These are phyloP conservation scores for Spheniscus humboldti DNA, from an alignment of 2,797 vertebrate species.

Conservation along the genomic window DNA sequence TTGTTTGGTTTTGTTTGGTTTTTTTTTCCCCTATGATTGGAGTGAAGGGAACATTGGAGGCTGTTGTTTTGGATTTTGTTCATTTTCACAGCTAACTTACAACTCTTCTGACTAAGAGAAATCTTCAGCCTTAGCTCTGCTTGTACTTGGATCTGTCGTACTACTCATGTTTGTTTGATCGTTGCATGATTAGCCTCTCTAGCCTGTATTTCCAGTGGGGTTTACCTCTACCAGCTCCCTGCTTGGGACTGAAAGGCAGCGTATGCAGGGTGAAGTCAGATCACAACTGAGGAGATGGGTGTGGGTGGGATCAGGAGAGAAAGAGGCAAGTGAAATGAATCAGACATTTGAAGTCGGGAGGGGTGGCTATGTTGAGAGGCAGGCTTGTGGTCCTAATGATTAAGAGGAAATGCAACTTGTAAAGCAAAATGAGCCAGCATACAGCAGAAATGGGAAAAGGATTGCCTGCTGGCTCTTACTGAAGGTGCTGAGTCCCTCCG, in stretches of 20 bases:
- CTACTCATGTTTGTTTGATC: rapidly evolving
- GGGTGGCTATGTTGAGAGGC: neutral
- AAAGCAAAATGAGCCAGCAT: neutral
- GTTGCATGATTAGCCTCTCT: neutral
- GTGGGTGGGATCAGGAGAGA: neutral
- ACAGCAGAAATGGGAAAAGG: neutral
- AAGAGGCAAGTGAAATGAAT: neutral
- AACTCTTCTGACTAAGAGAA: neutral
- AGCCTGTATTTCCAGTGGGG: neutral
- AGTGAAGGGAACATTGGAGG: neutral
- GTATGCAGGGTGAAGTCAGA: neutral
- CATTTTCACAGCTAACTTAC: neutral
- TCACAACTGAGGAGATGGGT: neutral
- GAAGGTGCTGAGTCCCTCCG: neutral
- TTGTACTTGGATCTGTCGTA: neutral
- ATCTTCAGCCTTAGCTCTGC: neutral
- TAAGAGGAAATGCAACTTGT: too few species aligned
- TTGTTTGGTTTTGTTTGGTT: too few species aligned
- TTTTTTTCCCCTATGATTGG: too few species aligned
- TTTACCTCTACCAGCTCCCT: neutral
- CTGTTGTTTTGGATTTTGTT: neutral
- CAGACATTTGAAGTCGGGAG: neutral
- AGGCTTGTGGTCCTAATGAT: neutral
- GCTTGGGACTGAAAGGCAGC: neutral
- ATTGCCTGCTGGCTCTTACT: neutral